phyloP scores from a whole-genome alignment of 2,888 invertebrate genomes.

The Trachelus iudaicus region DNA sequence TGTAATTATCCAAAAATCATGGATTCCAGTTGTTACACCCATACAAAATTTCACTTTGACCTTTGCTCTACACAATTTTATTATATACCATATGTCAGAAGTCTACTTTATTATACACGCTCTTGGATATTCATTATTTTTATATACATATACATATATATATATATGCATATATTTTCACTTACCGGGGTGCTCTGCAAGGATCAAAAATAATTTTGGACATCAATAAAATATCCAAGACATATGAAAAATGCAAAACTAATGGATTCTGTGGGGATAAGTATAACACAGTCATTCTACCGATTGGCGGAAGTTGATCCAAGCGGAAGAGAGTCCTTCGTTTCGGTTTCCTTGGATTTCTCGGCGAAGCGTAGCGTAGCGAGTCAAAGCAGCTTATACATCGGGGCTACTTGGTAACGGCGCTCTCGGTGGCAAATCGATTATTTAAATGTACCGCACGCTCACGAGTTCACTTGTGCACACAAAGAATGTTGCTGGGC shows the following conservation, averaged over 20 bases:
- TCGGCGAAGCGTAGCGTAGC: background rate
- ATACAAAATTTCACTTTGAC: background rate
- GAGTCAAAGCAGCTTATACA: background rate
- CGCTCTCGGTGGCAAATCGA: slow-evolving; percentile 35
- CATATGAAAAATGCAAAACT: background rate
- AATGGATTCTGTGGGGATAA: background rate
- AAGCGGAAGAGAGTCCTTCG: background rate
- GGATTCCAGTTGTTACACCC: background rate
- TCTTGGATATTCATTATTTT: background rate
- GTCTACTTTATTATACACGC: background rate
- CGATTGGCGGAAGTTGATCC: background rate
- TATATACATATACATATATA: too few species aligned
- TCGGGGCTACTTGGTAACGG: slow-evolving; percentile 1
- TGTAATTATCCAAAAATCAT: slow-evolving; percentile 61
- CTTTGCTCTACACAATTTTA: background rate
- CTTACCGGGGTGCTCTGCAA: background rate
- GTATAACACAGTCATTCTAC: background rate
- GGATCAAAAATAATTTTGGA: background rate
- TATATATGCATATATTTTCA: background rate
- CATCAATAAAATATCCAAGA: background rate
- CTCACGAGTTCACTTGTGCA: slow-evolving; percentile 25
- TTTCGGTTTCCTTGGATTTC: background rate
- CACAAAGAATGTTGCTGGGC: slow-evolving; percentile 32
- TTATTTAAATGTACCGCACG: slow-evolving; percentile 40
- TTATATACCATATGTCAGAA: background rate